These are phyloP conservation scores for Micoletzkya japonica DNA, from an alignment of 2,888 invertebrate species.

Conservation along the genomic window DNA sequence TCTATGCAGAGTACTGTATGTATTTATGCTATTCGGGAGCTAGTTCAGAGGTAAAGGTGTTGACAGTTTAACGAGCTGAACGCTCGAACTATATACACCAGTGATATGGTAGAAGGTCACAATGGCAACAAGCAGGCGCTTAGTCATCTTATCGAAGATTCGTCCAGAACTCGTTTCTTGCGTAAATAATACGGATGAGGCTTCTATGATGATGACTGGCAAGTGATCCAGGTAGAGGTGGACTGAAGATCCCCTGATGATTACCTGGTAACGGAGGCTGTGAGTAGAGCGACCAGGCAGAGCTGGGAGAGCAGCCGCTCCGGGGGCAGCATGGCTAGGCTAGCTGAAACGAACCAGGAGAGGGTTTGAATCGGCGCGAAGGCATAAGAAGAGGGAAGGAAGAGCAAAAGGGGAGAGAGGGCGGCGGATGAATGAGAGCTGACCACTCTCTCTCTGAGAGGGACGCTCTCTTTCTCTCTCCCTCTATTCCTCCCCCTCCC, in stretches of 20 bases:
- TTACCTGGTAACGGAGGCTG: background rate
- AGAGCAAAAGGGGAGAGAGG: background rate
- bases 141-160: no score
- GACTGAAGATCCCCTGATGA: background rate
- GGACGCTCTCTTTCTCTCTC: constrained; percentile 21
- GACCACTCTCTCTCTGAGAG: background rate
- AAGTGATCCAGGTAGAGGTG: no score
- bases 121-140: no score
- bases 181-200: no score
- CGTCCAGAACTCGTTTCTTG: no score
- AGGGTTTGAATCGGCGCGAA: background rate
- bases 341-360: constrained; percentile 7
- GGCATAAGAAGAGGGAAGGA: background rate
- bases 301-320: background rate
- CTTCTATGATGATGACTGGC: no score
- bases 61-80: no score
- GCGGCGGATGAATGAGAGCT: constrained; percentile 5
- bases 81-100: no score
- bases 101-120: no score
- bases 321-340: constrained; percentile 8
- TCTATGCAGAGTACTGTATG: no score
- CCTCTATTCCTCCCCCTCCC: background rate
- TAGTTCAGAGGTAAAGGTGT: no score
- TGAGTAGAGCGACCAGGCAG: constrained; percentile 16
- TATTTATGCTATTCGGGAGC: no score